Conservation (phyloP, 1,140 invertebrate genomes). For the Meteorus sp. region DNA sequence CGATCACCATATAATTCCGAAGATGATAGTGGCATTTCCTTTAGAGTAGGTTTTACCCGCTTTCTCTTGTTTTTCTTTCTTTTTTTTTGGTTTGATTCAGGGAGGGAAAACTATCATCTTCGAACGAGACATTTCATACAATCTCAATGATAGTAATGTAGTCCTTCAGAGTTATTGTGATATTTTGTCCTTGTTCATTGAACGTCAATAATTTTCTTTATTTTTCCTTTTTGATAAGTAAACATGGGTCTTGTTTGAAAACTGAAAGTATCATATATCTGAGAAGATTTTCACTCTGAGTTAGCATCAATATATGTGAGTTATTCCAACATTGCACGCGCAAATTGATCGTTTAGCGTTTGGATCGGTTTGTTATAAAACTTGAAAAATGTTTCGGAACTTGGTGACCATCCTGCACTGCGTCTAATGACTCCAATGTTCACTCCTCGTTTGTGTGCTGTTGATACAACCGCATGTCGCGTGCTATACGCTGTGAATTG, state of each 20-base stretch:
- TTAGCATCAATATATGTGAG: neutral
- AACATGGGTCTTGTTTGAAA: too few species aligned
- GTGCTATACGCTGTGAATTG: constrained; percentile 3
- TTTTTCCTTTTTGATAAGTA: too few species aligned
- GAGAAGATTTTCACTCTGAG: neutral
- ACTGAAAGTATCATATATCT: too few species aligned
- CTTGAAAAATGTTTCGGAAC: neutral
- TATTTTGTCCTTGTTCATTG: too few species aligned
- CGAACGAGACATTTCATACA: too few species aligned
- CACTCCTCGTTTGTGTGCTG: neutral
- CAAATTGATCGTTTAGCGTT: neutral
- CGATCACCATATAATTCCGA: neutral
- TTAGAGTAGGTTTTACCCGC: too few species aligned
- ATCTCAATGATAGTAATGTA: neutral
- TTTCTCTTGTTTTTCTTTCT: too few species aligned
- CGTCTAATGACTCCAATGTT: neutral
- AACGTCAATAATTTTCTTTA: neutral
- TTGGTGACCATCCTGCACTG: constrained; percentile 2
- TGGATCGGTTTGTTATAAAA: constrained; percentile 17
- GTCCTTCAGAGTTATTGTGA: neutral
- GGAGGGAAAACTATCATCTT: neutral
- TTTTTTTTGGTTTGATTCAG: neutral
- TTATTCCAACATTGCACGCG: neutral
- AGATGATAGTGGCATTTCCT: neutral
- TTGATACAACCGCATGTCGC: constrained; percentile 3